These are phyloP conservation scores for Tringa solitaria DNA, from an alignment of 2,113 vertebrate genomes.

Conservation along the genomic window DNA sequence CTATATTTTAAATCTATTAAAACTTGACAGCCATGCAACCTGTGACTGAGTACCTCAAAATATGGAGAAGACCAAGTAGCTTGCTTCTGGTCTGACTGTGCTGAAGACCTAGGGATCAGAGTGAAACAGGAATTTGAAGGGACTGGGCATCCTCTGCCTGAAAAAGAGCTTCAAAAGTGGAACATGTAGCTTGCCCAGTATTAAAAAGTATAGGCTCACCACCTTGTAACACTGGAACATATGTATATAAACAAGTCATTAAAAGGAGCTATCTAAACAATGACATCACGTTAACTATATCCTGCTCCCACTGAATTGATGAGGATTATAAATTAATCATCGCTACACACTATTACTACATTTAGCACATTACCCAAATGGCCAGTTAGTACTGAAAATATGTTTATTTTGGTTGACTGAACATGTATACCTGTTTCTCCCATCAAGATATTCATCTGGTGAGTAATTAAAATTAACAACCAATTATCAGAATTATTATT, in stretches of 20 bases:
- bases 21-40: background rate
- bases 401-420: background rate
- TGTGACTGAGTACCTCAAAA: background rate
- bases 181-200: background rate
- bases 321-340: background rate
- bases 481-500: slow-evolving; percentile 21
- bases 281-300: background rate
- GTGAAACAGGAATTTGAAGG: background rate
- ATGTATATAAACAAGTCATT: background rate
- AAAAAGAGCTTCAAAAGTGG: background rate
- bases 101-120: background rate
- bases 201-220: background rate
- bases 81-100: background rate
- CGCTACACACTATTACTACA: background rate
- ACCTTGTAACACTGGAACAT: background rate
- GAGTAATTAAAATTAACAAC: slow-evolving; percentile 32
- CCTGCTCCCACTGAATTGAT: background rate
- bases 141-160: background rate
- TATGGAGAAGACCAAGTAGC: background rate
- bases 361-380: background rate
- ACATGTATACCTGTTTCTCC: background rate
- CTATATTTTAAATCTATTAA: background rate
- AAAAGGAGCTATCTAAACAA: background rate
- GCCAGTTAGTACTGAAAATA: background rate
- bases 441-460: background rate